Percentiles rank a stretch among this genome's conserved stretches.
Evolutionary conservation across 1,140 invertebrate species (phyloP).

Genomic region (Globodera ellingtonae): DNA sequence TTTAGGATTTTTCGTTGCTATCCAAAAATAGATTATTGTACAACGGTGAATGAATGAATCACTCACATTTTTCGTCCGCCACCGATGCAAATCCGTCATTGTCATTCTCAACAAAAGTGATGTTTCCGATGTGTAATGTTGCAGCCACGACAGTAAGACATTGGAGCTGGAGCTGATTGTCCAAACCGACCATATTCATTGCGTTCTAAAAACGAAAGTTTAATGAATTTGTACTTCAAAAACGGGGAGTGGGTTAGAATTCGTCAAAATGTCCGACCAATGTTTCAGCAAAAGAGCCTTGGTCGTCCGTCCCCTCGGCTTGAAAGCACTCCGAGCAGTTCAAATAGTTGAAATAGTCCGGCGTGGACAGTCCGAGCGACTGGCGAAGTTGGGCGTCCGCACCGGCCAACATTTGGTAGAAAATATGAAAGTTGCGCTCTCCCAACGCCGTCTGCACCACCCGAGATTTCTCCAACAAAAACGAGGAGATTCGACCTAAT

Average conservation of each 20-base stretch:
- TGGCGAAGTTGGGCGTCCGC: slow-evolving; percentile 68
- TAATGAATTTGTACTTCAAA: too few species aligned
- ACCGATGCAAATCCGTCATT: slow-evolving; percentile 72
- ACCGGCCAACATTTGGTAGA: slow-evolving; percentile 77
- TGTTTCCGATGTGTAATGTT: slow-evolving; percentile 76
- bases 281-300: slow-evolving; percentile 75
- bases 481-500: slow-evolving; percentile 74
- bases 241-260: too few species aligned
- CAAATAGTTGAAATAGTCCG: slow-evolving; percentile 75
- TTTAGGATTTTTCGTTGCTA: too few species aligned
- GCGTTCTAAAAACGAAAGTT: slow-evolving; percentile 68
- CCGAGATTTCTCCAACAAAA: slow-evolving; percentile 77
- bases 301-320: slow-evolving; percentile 75
- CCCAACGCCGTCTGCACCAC: slow-evolving; percentile 73
- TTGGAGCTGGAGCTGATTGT: slow-evolving; percentile 70
- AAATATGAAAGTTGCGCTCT: slow-evolving; percentile 79
- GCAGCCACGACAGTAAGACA: slow-evolving; percentile 73
- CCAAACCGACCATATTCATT: slow-evolving; percentile 74
- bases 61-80: slow-evolving; percentile 71
- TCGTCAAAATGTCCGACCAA: slow-evolving; percentile 66
- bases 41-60: not conserved
- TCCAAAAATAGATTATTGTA: too few species aligned
- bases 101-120: slow-evolving; percentile 72
- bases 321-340: slow-evolving; percentile 72
- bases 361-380: slow-evolving; percentile 69